Base-by-base conservation (phyloP, 2,113 vertebrate species). In the Neopipo cinnamomea region DNA sequence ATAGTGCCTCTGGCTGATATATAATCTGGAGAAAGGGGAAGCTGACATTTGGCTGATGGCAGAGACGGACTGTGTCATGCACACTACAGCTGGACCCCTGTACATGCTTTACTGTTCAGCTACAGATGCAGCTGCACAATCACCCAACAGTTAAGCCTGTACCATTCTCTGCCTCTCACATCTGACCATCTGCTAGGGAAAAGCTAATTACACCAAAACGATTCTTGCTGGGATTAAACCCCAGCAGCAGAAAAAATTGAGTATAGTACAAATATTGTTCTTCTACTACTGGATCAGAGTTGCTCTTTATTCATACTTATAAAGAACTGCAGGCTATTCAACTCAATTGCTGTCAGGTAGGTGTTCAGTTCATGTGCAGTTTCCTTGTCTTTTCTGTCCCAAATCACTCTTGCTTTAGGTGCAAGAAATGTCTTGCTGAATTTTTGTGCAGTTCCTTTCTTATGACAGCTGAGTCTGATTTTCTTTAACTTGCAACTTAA, bases 111-210 rank as follows among this genome's bases (percentile, higher is more conserved):
- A 82, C 92, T 82, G 73, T 95, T 91, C 76, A 62, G 88, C 79
- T 85, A 65, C 73, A 93, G 93, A 93, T 95, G 93, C 91, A 96
- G 93, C 96, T 89, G 91, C 80, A 94, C 86, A 92, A 93, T 93
- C 84, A 58, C 83, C 85, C 92, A 79, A 47, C 95, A 95, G 83
- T 92, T 94, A 96, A 95, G 92, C 73, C 92, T 75, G 86, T 96
- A 65, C 95, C 95, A 92, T 96, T 95, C 96, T 94, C 96, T 95
- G 91, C 93, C 93, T 96, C 73, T 93, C 86, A 42, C 90, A 94
- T 95, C 79, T 93, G 88, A 96, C 96, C 94, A 95, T 93, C 95
- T 96, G 93, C 85, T 92, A 79, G 94, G 68, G 61, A 73, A 95
- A 94, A 80, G 89, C 85, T 96, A 95, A 88, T 96, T 91, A 92